phyloP scores from a whole-genome alignment of 2,797 vertebrate genomes.

The Chloroceryle amazona region DNA sequence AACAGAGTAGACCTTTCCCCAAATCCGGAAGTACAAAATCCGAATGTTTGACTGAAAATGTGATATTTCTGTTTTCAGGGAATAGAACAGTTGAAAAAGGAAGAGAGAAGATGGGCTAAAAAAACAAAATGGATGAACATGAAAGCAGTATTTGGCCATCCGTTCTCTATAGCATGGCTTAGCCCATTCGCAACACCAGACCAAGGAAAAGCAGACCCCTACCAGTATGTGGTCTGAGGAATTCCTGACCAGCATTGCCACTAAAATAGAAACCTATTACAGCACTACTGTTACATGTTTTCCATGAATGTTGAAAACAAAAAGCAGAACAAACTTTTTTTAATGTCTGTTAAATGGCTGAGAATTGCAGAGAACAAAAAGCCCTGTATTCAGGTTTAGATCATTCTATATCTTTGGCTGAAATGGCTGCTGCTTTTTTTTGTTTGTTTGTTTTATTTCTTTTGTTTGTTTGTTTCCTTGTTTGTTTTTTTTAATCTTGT shows the following conservation, averaged over 20 bases:
- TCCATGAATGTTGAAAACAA: conserved; percentile 81
- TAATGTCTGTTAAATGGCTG: conserved; percentile 78
- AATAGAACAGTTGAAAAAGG: conserved; percentile 99
- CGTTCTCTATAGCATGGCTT: conserved; percentile 96
- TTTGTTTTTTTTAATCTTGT: neutral
- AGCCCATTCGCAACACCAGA: conserved; percentile 95
- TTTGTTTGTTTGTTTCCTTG: neutral
- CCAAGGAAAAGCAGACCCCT: conserved; percentile 94
- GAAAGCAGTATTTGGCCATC: conserved; percentile 98
- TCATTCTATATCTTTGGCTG: conserved; percentile 74
- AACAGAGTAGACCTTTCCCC: conserved; percentile 44
- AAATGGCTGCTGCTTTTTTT: conserved; percentile 61
- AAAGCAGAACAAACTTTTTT: conserved; percentile 68
- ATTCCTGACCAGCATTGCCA: conserved; percentile 77
- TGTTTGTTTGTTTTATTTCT: neutral
- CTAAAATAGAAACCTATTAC: conserved; percentile 74
- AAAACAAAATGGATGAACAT: conserved; percentile 99
- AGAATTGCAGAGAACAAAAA: conserved; percentile 81
- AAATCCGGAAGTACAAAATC: conserved; percentile 21
- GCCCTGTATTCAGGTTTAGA: conserved; percentile 70
- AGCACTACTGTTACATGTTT: conserved; percentile 74
- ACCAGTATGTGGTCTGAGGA: conserved; percentile 97
- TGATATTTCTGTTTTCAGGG: conserved; percentile 94
- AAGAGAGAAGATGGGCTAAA: conserved; percentile 98
- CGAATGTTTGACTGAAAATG: conserved; percentile 81